Conservation (phyloP, 2,797 vertebrate genomes). For the Masticophis lateralis region DNA sequence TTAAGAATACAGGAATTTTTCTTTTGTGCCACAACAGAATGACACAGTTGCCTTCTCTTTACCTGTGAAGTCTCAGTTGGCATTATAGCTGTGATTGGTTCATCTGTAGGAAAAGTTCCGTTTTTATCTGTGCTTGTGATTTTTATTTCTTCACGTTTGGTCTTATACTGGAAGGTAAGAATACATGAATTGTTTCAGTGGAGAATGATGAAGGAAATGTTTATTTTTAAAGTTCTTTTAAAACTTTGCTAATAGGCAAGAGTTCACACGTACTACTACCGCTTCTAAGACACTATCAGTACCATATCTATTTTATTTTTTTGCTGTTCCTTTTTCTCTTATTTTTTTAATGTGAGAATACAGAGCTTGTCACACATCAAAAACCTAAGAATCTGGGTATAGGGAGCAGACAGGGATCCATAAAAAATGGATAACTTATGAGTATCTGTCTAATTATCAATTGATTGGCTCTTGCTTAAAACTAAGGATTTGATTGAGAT, state of each 20-base stretch:
- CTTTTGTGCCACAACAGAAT: background rate
- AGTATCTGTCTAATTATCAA: background rate
- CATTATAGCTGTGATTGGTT: slow-evolving; percentile 68
- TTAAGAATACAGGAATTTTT: background rate
- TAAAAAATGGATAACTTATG: background rate
- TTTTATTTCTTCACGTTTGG: slow-evolving; percentile 83
- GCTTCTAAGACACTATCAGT: background rate
- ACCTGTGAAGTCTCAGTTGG: slow-evolving; percentile 76
- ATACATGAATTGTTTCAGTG: background rate
- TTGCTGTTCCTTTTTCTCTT: background rate
- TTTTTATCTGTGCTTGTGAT: slow-evolving; percentile 48
- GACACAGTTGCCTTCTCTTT: background rate
- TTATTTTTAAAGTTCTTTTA: background rate
- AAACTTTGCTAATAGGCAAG: background rate
- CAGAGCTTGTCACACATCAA: background rate
- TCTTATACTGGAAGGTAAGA: slow-evolving; percentile 85
- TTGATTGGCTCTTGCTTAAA: background rate
- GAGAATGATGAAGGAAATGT: background rate
- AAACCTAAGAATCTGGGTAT: background rate
- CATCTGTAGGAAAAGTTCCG: slow-evolving; percentile 47
- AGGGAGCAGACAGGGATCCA: background rate
- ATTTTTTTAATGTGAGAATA: background rate
- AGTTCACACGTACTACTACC: background rate
- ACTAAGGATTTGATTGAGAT: background rate
- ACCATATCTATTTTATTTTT: background rate